These are phyloP conservation scores for Paracanthobrama guichenoti DNA, from an alignment of 2,113 vertebrate species.

Conservation along the genomic window DNA sequence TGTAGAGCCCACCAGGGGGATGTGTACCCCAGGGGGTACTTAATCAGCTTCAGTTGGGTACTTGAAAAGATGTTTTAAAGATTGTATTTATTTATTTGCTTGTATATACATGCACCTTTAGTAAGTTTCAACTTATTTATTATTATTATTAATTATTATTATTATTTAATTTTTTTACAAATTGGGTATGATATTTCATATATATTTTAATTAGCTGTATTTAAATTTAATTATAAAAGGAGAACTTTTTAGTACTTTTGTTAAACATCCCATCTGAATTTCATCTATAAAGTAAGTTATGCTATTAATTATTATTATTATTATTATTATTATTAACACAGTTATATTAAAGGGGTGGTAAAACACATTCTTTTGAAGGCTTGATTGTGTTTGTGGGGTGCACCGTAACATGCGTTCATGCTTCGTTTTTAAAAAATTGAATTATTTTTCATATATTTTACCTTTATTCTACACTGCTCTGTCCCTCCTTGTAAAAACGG, in stretches of 20 bases:
- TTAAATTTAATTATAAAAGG: neutral
- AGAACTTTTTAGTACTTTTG: neutral
- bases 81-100: too few relatives aligned
- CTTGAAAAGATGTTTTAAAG: neutral
- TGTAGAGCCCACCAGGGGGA: slow-evolving; percentile 12
- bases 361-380: too few relatives aligned
- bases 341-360: too few relatives aligned
- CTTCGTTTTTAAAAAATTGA: too few relatives aligned
- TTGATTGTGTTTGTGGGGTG: too few relatives aligned
- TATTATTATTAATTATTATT: too few relatives aligned
- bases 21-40: neutral
- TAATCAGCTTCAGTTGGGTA: neutral
- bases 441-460: too few relatives aligned
- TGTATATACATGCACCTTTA: neutral
- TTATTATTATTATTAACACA: too few relatives aligned
- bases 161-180: neutral
- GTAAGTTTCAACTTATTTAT: neutral
- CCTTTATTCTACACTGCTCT: too few relatives aligned
- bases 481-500: too few relatives aligned
- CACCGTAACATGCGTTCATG: too few relatives aligned
- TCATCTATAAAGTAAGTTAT: neutral
- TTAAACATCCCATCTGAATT: neutral
- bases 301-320: too few relatives aligned
- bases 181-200: neutral
- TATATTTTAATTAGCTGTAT: neutral